Evolutionary conservation across 2,888 invertebrate species (phyloP), one percentile per base, ranked within the genome.

Genomic region (Drosophila neonasuta): DNA sequence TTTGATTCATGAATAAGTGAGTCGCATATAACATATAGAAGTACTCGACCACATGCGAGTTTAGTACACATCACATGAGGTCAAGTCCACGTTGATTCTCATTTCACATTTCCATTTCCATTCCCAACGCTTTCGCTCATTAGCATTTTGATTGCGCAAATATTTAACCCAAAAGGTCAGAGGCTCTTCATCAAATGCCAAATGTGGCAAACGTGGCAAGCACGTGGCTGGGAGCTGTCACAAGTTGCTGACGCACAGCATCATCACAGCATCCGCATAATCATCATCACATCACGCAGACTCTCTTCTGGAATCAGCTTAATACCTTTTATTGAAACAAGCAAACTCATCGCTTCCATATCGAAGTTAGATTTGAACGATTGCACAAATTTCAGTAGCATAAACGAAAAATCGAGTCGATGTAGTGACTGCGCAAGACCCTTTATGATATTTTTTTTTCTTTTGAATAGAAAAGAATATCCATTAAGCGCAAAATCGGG

Each of bases 1-100:
- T 29, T 51, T 36, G 46, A 55, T 60, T 42, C 61, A 67, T 67
- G 48, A 61, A 68, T 68, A 61, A 51, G 39, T 42, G 45, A 59
- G 32, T 49, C 10, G 36, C 41, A 55, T 45, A 7, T 8, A 24
- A 24, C 24, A 55, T 41, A 65, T 44, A 44, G 15, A 44, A n/a
- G 39, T 39, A 39, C 39, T 39, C 39, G 11, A 34, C 39, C 39
- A 13, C 39, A 13, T 7, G n/a, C 39, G 15, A 15, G 8, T 8
- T 34, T 29, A 24, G n/a, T 9, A 42, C 52, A 30, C 52, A 32
- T 30, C 24, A 24, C 24, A 24, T 24, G 6, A 17, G 30, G 42
- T 42, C 32, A 54, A 44, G 36, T 13, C 44, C n/a, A 44, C 39
- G 24, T 24, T 20, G 20, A 11, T 10, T 11, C 11, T 11, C 5